Percentiles rank a stretch among this genome's conserved stretches.
These are phyloP conservation scores for Lepidochitona cinerea DNA, from an alignment of 2,888 invertebrate genomes.

Conservation along the genomic window DNA sequence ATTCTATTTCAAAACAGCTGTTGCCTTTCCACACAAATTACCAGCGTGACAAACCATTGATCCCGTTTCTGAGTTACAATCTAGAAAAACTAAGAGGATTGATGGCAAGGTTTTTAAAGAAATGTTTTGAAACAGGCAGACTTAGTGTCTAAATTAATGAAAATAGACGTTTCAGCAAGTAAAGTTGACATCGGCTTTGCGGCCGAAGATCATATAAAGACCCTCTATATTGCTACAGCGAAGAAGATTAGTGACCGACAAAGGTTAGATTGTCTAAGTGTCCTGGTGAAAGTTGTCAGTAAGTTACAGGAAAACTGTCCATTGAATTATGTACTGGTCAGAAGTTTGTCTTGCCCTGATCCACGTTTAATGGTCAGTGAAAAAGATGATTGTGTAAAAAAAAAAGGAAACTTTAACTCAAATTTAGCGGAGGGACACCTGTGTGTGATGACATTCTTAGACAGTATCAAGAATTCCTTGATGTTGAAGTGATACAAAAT, in stretches of 20 bases:
- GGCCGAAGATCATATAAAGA: not conserved
- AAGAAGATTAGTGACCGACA: not conserved
- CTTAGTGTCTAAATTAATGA: not conserved
- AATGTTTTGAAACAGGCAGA: not conserved
- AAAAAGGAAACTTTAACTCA: too few relatives aligned
- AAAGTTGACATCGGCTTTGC: not conserved
- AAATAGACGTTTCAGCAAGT: not conserved
- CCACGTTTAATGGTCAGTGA: not conserved
- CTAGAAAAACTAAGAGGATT: not conserved
- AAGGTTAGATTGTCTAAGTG: not conserved
- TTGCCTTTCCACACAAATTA: not conserved
- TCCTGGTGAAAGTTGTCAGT: not conserved
- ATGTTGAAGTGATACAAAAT: not conserved
- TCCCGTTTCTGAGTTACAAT: not conserved
- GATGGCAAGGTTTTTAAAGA: not conserved
- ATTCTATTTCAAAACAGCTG: not conserved
- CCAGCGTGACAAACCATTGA: slow-evolving; percentile 8
- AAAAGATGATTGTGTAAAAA: too few relatives aligned
- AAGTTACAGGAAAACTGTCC: not conserved
- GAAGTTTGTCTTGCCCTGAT: not conserved
- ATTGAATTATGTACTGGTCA: not conserved
- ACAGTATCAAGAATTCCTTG: not conserved
- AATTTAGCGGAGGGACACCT: not conserved
- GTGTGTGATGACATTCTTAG: not conserved
- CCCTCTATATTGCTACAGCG: not conserved